These are phyloP conservation scores for Gerris buenoi DNA, from an alignment of 1,140 invertebrate genomes.

Conservation along the genomic window DNA sequence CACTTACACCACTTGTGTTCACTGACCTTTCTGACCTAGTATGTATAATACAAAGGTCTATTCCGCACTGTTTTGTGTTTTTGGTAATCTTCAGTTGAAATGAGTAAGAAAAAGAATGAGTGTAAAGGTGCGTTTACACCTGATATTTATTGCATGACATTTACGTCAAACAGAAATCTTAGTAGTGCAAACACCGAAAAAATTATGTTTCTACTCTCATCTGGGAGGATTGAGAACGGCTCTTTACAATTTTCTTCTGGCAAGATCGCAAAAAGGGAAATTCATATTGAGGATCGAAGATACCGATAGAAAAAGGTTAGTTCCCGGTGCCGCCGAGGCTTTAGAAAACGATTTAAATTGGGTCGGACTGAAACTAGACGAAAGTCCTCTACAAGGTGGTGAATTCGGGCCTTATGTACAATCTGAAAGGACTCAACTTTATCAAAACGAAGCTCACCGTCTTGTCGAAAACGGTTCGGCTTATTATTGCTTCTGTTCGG, in stretches of 20 bases:
- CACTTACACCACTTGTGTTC: too few relatives aligned
- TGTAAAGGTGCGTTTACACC: too few relatives aligned
- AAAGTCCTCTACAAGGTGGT: conserved; percentile 51
- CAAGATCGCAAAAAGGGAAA: conserved; percentile 55
- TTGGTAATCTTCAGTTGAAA: too few relatives aligned
- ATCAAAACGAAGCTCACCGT: neutral
- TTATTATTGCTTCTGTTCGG: neutral
- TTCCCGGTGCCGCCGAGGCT: conserved; percentile 58
- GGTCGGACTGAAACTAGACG: conserved; percentile 70
- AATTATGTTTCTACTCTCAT: too few relatives aligned
- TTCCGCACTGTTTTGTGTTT: too few relatives aligned
- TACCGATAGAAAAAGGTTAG: conserved; percentile 73
- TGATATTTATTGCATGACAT: too few relatives aligned
- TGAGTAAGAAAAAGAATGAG: too few relatives aligned
- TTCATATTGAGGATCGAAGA: conserved; percentile 94
- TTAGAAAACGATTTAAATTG: conserved; percentile 66
- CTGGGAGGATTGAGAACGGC: conserved; percentile 89
- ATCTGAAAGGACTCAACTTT: neutral
- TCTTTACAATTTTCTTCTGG: conserved; percentile 88
- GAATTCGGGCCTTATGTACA: neutral
- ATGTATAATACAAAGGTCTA: too few relatives aligned
- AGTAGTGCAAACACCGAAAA: too few relatives aligned
- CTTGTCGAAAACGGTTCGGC: neutral
- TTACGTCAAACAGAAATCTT: too few relatives aligned
- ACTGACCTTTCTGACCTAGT: too few relatives aligned